These are phyloP conservation scores for Itoplectis maculator DNA, from an alignment of 2,888 invertebrate genomes.

Conservation along the genomic window DNA sequence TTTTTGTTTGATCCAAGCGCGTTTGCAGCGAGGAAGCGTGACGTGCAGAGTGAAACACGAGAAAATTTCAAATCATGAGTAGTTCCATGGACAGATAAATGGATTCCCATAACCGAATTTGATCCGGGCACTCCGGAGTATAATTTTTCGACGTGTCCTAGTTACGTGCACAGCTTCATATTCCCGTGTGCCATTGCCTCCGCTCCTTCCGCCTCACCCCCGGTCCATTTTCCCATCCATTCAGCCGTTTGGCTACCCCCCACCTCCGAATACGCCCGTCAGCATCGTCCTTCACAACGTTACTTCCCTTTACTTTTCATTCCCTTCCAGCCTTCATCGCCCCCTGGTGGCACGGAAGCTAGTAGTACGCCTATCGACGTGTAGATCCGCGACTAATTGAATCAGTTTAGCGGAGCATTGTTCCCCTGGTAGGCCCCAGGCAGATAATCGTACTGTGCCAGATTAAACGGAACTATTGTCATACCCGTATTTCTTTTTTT, in stretches of 20 bases:
- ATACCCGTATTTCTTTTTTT: not conserved
- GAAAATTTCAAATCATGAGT: constrained; percentile 15
- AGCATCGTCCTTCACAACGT: constrained; percentile 19
- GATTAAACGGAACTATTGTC: constrained; percentile 34
- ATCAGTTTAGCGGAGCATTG: constrained; percentile 11
- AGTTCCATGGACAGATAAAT: constrained; percentile 5
- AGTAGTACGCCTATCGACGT: constrained; percentile 7
- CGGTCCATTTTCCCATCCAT: constrained; percentile 27
- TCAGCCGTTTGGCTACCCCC: constrained; percentile 1
- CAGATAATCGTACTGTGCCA: constrained; percentile 23
- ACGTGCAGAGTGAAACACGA: not conserved
- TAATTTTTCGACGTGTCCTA: constrained; percentile 41
- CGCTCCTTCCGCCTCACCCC: constrained; percentile 6
- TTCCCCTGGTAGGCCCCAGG: constrained; percentile 1
- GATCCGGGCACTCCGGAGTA: constrained; percentile 17
- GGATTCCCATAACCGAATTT: constrained; percentile 26
- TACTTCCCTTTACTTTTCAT: constrained; percentile 26
- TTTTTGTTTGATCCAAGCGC: not conserved
- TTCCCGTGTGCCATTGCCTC: constrained; percentile 18
- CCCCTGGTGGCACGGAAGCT: not conserved
- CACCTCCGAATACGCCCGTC: constrained; percentile 17
- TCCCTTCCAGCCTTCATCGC: not conserved
- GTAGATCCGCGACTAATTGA: constrained; percentile 29
- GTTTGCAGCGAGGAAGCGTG: not conserved
- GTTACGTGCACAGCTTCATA: constrained; percentile 32